phyloP scores from a whole-genome alignment of 2,113 vertebrate genomes.

The Aspidoscelis tigris region DNA sequence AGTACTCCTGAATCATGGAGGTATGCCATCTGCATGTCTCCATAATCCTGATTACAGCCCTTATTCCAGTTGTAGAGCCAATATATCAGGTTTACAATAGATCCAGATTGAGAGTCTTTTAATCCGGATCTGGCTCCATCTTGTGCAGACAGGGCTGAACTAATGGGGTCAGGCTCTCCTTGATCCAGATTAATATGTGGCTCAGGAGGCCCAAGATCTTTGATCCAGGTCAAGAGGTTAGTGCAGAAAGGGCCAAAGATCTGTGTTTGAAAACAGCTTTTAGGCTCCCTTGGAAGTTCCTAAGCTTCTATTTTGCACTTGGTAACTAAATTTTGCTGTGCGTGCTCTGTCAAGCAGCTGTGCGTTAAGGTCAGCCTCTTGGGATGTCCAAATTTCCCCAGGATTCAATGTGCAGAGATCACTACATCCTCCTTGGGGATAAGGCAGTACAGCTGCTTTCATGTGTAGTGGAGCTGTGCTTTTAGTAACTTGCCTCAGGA shows the following conservation, averaged over 20 bases:
- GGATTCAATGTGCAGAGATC: background rate
- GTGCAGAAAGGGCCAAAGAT: background rate
- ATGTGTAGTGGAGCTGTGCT: background rate
- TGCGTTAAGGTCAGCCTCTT: background rate
- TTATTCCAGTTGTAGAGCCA: too few species aligned
- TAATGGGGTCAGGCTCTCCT: too few species aligned
- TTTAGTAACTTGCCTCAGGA: slow-evolving; percentile 2
- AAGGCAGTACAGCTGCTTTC: background rate
- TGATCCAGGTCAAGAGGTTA: too few species aligned
- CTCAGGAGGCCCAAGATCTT: too few species aligned
- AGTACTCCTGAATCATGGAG: too few species aligned
- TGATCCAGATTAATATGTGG: too few species aligned
- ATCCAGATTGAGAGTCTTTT: too few species aligned
- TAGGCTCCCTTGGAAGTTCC: background rate
- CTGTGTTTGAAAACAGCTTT: background rate
- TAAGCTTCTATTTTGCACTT: background rate
- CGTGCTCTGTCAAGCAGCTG: slow-evolving; percentile 18
- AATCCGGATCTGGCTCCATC: too few species aligned
- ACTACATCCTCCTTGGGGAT: slow-evolving; percentile 1
- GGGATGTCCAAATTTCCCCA: background rate
- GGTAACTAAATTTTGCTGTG: slow-evolving; percentile 26
- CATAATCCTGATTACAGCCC: too few species aligned
- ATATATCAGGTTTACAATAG: too few species aligned
- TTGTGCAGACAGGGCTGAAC: too few species aligned
- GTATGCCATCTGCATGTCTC: too few species aligned